Base-by-base conservation (phyloP, 2,797 vertebrate species). In the Hippoglossus hippoglossus region DNA sequence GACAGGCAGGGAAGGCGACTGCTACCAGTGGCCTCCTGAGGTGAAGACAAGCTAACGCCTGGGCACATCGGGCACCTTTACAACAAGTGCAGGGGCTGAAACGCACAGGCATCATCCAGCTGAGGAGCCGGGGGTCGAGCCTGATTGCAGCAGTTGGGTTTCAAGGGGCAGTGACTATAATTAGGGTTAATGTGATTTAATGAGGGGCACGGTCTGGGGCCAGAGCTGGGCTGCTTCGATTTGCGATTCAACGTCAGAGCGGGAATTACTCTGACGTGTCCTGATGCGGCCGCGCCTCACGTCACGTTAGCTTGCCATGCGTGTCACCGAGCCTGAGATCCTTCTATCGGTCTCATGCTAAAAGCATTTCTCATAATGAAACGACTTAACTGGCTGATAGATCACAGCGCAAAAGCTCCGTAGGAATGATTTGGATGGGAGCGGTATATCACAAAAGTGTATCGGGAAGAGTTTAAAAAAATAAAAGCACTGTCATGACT, bases 161-260 rank as follows among this genome's bases (percentile, higher is more conserved):
- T 78, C 79, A 82, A 81, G 86, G 87, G 87, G 77, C 83, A 68
- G 74, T 74, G 77, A 78, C 54, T 55, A 84, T 89, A 91, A 90
- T 93, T 81, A 81, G 80, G 89, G 91, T 93, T 93, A 94, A 93
- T 91, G 86, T 83, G 85, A 90, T 77, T 84, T 87, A 91, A 91
- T 76, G 87, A 89, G 80, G 87, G 82, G 22, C 85, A 85, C 41
- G 62, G 67, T 83, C 36, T 9, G 47, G 54, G 77, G 79, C 66
- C 4, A n/a, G 55, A 64, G 28, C 67, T 3, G 31, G 73, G 51
- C 79, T 18, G 47, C 64, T 82, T 69, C 47, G n/a, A 81, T 76
- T 79, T 6, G 12, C 52, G 49, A 80, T 39, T 89, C 90, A 87
- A 82, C 50, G 60, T 90, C 89, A 87, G 68, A 63, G 75, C 11